Percentiles rank a stretch among this genome's conserved stretches.
phyloP scores from a whole-genome alignment of 2,797 vertebrate species.

The Squalus acanthias region DNA sequence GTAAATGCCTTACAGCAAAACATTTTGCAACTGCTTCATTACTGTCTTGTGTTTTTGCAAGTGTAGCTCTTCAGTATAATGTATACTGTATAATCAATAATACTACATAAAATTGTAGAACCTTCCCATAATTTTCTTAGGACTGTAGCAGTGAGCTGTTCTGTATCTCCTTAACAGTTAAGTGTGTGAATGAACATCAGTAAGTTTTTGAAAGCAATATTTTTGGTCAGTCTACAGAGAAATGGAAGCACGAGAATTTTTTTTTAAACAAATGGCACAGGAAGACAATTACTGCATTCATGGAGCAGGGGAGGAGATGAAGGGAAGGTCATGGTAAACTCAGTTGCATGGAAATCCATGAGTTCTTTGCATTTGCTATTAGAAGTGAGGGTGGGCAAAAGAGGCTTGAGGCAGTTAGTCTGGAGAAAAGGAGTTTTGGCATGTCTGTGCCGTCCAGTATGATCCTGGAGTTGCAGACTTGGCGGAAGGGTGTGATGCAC shows the following conservation, averaged over 20 bases:
- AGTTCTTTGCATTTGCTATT: not conserved
- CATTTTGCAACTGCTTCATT: not conserved
- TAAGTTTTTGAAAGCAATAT: not conserved
- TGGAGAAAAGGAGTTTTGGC: not conserved
- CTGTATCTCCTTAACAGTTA: not conserved
- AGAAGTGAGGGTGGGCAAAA: not conserved
- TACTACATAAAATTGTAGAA: not conserved
- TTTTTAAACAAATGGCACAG: not conserved
- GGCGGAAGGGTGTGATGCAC: not conserved
- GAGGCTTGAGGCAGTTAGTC: not conserved
- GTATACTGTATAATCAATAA: not conserved
- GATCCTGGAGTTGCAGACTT: not conserved
- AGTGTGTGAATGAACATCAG: not conserved
- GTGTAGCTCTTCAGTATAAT: not conserved
- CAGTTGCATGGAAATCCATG: not conserved
- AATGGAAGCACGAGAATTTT: not conserved
- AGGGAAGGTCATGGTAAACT: not conserved
- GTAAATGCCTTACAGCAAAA: not conserved
- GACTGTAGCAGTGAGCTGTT: not conserved
- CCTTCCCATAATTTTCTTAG: not conserved
- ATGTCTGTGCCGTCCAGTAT: not conserved
- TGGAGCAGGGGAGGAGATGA: not conserved
- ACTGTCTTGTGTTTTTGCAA: not conserved
- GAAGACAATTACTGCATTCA: not conserved
- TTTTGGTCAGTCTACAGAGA: not conserved